These are phyloP conservation scores for Zaprionus lineosus DNA, from an alignment of 2,888 invertebrate genomes.

Conservation along the genomic window DNA sequence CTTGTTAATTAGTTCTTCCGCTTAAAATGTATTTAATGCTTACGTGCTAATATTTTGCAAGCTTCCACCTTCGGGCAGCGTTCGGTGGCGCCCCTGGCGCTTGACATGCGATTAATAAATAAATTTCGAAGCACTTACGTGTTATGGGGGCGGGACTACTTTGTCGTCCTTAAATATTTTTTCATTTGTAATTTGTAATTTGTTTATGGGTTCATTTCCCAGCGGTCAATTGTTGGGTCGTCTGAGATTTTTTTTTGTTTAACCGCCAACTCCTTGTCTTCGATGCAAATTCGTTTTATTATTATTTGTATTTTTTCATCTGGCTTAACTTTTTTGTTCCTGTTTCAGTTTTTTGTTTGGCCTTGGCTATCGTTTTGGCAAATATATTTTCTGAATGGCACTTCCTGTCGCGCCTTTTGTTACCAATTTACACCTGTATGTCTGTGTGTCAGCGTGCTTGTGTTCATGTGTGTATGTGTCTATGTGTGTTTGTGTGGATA, in stretches of 20 bases:
- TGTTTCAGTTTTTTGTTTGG: neutral
- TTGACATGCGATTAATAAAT: constrained; percentile 79
- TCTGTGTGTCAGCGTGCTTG: no score
- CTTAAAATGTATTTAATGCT: constrained; percentile 70
- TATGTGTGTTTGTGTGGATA: no score
- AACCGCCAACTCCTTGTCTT: constrained; percentile 21
- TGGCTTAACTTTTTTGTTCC: no score
- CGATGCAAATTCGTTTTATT: constrained; percentile 17
- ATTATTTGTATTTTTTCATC: no score
- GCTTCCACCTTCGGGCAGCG: constrained; percentile 12
- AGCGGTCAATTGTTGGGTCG: constrained; percentile 80
- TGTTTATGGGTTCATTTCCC: constrained; percentile 82
- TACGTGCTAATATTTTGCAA: constrained; percentile 62
- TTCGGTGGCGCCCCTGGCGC: constrained; percentile 27
- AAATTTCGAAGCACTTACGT: constrained; percentile 64
- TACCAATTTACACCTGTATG: constrained; percentile 13
- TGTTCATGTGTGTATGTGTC: no score
- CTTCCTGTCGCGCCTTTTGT: constrained; percentile 50
- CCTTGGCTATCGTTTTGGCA: neutral
- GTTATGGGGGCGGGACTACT: constrained; percentile 39
- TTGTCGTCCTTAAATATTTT: constrained; percentile 57
- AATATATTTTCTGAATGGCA: constrained; percentile 49
- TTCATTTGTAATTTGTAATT: constrained; percentile 57
- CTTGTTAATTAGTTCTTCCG: constrained; percentile 75
- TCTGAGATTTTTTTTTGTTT: constrained; percentile 76